Evolutionary conservation across 2,888 invertebrate genomes (phyloP), one percentile per base, ranked within the genome.

Genomic region (Formica aserva): DNA sequence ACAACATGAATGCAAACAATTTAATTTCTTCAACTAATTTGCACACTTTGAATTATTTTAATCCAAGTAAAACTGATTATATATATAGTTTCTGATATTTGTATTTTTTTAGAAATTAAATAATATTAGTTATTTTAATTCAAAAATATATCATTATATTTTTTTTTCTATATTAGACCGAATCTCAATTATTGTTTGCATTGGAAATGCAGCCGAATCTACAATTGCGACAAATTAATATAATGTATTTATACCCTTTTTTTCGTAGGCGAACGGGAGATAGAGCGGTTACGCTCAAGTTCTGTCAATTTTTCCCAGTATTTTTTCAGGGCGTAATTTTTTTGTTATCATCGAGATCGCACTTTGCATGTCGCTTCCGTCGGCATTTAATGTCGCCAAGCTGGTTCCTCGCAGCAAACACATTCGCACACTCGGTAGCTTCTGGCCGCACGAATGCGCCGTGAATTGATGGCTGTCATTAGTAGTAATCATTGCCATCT

Each of bases 401-500:
- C 65, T 72, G 85, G 84, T 62, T 67, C 75, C 63, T 88, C 48
- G 57, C 38, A 15, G 38, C n/a, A 65, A n/a, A 11, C 35, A 63
- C 63, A 57, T 77, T 66, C 55, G 66, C 62, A 9, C 86, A 45
- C 38, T 62, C 77, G 45, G 38, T 74, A 60, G 63, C 74, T 69
- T 83, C 83, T 66, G 71, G 78, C 66, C 55, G 78, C 80, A 81
- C 80, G 85, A 82, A 69, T 81, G 78, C 86, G 82, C 55, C 81
- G 86, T 75, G 85, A 87, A 91, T 91, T 89, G 90, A 91, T 89
- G 88, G 78, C 76, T 80, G 85, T 86, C 90, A 91, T 92, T 91
- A 91, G 86, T 74, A 85, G 87, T 87, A 87, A 91, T 91, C 91
- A 86, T 90, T 88, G 88, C 87, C 91, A 89, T 91, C 90, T 88